phyloP scores from a whole-genome alignment of 2,888 invertebrate genomes.

The Hedychridium roseum region DNA sequence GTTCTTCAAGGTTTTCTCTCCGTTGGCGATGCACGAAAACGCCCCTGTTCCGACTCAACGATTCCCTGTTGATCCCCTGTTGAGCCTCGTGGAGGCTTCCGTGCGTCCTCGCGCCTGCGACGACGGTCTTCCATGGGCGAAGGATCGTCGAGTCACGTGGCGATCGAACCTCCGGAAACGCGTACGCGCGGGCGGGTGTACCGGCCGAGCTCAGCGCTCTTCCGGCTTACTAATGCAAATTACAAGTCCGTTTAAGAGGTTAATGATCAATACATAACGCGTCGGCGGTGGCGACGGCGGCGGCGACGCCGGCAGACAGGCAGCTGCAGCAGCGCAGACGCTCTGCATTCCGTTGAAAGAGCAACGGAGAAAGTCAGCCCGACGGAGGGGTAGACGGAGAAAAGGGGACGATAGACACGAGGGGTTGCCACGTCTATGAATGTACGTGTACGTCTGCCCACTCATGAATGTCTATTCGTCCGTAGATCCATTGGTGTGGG shows the following conservation, averaged over 20 bases:
- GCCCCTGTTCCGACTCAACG: no score
- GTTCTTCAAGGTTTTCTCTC: no score
- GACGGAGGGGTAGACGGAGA: constrained; percentile 10
- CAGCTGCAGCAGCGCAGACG: constrained; percentile 57
- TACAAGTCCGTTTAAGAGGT: constrained; percentile 60
- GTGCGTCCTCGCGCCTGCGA: constrained; percentile 4
- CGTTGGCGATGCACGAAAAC: no score
- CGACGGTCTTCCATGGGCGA: constrained; percentile 29
- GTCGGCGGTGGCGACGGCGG: constrained; percentile 29
- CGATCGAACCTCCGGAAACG: no score
- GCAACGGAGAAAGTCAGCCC: not conserved
- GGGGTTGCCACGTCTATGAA: no score
- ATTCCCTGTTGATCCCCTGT: no score
- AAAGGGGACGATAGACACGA: no score
- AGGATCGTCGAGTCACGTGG: no score
- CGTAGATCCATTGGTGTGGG: no score
- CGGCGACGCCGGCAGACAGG: constrained; percentile 28
- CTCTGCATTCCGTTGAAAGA: constrained; percentile 33
- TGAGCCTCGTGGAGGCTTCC: constrained; percentile 16
- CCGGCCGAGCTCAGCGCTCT: constrained; percentile 37
- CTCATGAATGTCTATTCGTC: no score
- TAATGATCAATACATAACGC: constrained; percentile 62
- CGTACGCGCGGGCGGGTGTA: constrained; percentile 24
- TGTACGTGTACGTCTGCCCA: no score
- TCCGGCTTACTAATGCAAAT: constrained; percentile 55